phyloP scores from a whole-genome alignment of 2,113 vertebrate species.

The Pelmatolapia mariae region DNA sequence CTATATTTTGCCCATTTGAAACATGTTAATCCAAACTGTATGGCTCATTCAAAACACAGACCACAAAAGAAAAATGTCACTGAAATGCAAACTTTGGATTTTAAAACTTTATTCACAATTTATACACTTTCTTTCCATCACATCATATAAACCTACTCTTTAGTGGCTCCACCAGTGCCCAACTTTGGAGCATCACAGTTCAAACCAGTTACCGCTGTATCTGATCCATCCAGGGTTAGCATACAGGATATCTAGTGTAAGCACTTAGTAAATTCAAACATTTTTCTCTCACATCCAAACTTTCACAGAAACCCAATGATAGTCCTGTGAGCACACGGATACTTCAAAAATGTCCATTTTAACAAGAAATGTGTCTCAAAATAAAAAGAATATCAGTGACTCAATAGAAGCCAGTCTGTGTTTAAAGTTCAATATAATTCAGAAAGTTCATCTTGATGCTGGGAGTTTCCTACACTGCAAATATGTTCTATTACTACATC shows the following conservation, averaged over 20 bases:
- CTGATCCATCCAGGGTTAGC: neutral
- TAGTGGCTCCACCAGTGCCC: neutral
- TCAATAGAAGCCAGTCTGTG: neutral
- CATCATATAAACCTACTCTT: conserved; percentile 10
- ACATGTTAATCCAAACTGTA: neutral
- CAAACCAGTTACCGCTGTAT: neutral
- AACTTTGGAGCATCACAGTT: conserved; percentile 9
- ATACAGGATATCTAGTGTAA: conserved; percentile 17
- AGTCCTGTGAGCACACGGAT: conserved; percentile 6
- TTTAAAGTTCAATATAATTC: neutral
- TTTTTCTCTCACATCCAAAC: neutral
- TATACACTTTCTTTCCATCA: conserved; percentile 49
- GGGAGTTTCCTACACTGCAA: neutral
- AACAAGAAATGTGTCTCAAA: neutral
- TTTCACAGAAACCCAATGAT: neutral
- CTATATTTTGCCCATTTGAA: neutral
- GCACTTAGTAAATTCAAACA: conserved; percentile 36
- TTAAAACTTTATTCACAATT: conserved; percentile 66
- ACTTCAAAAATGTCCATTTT: conserved; percentile 15
- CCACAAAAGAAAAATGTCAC: neutral
- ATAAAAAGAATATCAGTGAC: neutral
- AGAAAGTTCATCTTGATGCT: neutral
- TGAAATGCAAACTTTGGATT: neutral
- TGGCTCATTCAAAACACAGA: neutral
- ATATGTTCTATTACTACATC: neutral